Percentiles rank a stretch among this genome's conserved stretches.
Conservation (phyloP, 2,113 vertebrate genomes). For the Galbula dea region DNA sequence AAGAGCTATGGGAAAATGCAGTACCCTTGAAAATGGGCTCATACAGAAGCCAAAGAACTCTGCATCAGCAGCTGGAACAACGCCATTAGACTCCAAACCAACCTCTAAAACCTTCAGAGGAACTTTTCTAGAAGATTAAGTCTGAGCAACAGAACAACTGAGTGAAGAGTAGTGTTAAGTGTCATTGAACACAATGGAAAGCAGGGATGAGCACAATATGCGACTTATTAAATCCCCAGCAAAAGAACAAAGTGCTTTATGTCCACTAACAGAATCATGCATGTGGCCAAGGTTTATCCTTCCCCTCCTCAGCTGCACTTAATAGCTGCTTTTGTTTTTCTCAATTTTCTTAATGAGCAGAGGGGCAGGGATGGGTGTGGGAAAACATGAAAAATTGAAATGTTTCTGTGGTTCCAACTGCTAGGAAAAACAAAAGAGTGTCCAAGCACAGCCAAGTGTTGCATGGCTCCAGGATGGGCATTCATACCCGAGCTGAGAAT, state of each 20-base stretch:
- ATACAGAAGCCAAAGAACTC: constrained; percentile 19
- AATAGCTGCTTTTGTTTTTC: background rate
- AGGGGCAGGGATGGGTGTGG: background rate
- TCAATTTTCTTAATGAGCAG: background rate
- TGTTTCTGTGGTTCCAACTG: background rate
- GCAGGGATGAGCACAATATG: background rate
- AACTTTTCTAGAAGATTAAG: constrained; percentile 41
- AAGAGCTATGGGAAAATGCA: constrained; percentile 18
- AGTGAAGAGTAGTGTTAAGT: background rate
- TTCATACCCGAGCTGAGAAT: constrained; percentile 85
- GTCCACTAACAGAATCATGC: background rate
- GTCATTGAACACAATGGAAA: background rate
- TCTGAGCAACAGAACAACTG: constrained; percentile 7
- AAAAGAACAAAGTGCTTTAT: background rate
- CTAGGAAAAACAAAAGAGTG: background rate
- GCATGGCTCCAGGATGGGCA: background rate
- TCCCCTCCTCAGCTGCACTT: background rate
- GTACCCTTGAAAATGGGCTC: constrained; percentile 1
- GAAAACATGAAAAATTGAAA: background rate
- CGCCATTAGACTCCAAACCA: constrained; percentile 44
- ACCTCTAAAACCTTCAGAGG: constrained; percentile 36
- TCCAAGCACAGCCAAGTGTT: background rate
- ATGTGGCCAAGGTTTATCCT: background rate
- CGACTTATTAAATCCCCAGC: constrained; percentile 29
- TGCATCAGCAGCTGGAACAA: constrained; percentile 60